Evolutionary conservation across 2,797 vertebrate genomes (phyloP).

Genomic region (Tenualosa thibaudeaui): DNA sequence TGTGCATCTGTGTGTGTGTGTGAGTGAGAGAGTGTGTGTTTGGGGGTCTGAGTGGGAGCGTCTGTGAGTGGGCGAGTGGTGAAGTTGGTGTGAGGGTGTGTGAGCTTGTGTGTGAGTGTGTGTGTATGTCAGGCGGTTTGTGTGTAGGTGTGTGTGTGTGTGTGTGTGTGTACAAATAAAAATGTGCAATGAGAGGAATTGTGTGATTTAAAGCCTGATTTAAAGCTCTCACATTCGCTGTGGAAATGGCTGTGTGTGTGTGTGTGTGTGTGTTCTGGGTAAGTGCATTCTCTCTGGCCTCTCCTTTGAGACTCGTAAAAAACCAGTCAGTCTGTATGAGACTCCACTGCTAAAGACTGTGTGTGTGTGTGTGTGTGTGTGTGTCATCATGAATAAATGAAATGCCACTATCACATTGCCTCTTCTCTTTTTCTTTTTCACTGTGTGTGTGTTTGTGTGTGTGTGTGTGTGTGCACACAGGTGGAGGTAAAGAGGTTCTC

Average conservation of each 20-base stretch:
- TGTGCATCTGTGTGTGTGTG: background rate
- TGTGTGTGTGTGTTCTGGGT: background rate
- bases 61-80: too few relatives aligned
- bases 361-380: background rate
- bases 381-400: too few relatives aligned
- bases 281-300: background rate
- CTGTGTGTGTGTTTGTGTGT: background rate
- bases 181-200: too few relatives aligned
- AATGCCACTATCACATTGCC: too few relatives aligned
- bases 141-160: background rate
- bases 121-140: too few relatives aligned
- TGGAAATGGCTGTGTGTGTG: background rate
- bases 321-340: background rate
- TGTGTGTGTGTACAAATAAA: background rate
- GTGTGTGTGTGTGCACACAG: conserved; percentile 16
- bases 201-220: too few relatives aligned
- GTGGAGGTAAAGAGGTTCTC: conserved; percentile 40
- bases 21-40: too few relatives aligned
- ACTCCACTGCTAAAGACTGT: background rate
- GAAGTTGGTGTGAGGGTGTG: too few relatives aligned
- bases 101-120: too few relatives aligned
- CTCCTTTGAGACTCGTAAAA: background rate
- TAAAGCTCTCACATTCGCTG: too few relatives aligned
- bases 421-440: too few relatives aligned
- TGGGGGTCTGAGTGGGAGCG: too few relatives aligned